Percentiles rank a stretch among this genome's conserved stretches.
Evolutionary conservation across 2,797 vertebrate genomes (phyloP).

Genomic region (Trematomus bernacchii): DNA sequence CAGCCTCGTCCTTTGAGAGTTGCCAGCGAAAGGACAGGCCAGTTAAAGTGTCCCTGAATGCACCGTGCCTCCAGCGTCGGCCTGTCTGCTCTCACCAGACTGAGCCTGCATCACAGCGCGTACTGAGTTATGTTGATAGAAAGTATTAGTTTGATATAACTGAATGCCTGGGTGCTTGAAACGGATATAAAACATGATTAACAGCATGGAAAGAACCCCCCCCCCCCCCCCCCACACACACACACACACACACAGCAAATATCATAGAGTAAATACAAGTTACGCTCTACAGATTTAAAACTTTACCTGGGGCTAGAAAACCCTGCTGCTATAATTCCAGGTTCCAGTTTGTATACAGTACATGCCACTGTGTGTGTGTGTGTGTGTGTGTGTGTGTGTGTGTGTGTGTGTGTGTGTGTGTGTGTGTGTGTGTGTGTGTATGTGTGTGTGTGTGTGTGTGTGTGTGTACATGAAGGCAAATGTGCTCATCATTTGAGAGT

Average conservation of each 20-base stretch:
- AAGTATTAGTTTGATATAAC: conserved; percentile 38
- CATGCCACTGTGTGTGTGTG: background rate
- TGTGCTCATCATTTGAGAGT: too few relatives aligned
- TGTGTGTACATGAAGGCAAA: too few relatives aligned
- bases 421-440: too few relatives aligned
- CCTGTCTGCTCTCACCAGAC: conserved; percentile 27
- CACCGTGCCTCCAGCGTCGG: conserved; percentile 44
- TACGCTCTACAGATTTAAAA: conserved; percentile 20
- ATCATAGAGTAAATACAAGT: conserved; percentile 17
- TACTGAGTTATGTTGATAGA: conserved; percentile 27
- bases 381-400: conserved; percentile 5
- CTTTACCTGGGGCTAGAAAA: conserved; percentile 19
- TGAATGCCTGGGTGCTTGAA: conserved; percentile 14
- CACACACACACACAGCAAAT: background rate
- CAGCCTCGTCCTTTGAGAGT: conserved; percentile 57
- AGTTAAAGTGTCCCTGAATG: conserved; percentile 62
- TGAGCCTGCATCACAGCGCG: conserved; percentile 23
- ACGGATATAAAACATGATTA: conserved; percentile 44
- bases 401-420: background rate
- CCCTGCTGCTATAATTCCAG: conserved; percentile 15
- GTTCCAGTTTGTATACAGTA: too few relatives aligned
- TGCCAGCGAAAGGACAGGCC: conserved; percentile 51
- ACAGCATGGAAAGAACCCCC: conserved; percentile 23
- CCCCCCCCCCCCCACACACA: background rate
- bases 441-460: background rate